Evolutionary conservation across 1,140 invertebrate genomes (phyloP).

Genomic region (Danaus melanippus): DNA sequence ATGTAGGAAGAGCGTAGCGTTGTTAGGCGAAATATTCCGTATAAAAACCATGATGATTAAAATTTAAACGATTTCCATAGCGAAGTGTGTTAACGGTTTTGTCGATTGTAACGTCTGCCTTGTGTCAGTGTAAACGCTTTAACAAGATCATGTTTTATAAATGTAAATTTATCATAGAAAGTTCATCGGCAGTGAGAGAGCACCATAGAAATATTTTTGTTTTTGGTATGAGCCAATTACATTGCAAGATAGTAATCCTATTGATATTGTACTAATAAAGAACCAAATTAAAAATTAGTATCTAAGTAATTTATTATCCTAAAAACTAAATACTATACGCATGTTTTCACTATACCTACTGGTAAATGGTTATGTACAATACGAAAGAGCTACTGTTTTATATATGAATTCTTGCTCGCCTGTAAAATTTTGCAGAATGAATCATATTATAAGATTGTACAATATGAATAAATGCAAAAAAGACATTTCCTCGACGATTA

Average conservation of each 20-base stretch:
- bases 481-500: slow-evolving; percentile 67
- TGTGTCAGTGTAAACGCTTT: slow-evolving; percentile 59
- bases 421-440: slow-evolving; percentile 73
- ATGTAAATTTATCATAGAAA: slow-evolving; percentile 64
- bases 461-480: slow-evolving; percentile 73
- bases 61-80: slow-evolving; percentile 22
- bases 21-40: too few relatives aligned
- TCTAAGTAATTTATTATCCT: slow-evolving; percentile 73
- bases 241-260: slow-evolving; percentile 68
- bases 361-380: slow-evolving; percentile 72
- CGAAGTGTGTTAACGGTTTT: slow-evolving; percentile 48
- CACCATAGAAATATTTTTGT: slow-evolving; percentile 58
- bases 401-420: slow-evolving; percentile 74
- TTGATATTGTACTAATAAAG: slow-evolving; percentile 72
- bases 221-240: slow-evolving; percentile 62
- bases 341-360: slow-evolving; percentile 72
- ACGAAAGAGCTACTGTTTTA: slow-evolving; percentile 72
- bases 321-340: slow-evolving; percentile 71
- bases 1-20: too few relatives aligned
- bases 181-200: slow-evolving; percentile 66
- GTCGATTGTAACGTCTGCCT: slow-evolving; percentile 51
- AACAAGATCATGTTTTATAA: slow-evolving; percentile 54
- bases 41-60: too few relatives aligned
- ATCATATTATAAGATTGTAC: slow-evolving; percentile 72
- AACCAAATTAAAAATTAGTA: slow-evolving; percentile 73